These are phyloP conservation scores for Plutomurus gul DNA, from an alignment of 1,140 invertebrate genomes.

Conservation along the genomic window DNA sequence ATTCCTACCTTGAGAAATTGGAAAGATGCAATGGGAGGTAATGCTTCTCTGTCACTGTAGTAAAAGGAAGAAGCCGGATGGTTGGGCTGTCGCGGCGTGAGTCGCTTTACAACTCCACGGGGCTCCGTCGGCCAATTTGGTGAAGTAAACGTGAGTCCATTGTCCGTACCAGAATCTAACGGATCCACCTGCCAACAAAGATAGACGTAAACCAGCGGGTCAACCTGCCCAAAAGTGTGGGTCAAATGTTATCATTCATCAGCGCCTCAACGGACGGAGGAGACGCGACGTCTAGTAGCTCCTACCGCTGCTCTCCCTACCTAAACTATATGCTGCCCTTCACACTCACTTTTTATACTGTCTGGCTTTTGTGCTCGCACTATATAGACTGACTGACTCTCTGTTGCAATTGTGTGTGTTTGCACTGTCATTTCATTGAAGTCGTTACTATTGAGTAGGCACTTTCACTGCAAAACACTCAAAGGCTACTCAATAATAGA, in stretches of 20 bases:
- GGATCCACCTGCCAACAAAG: constrained; percentile 63
- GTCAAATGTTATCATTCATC: not conserved
- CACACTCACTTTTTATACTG: too few species aligned
- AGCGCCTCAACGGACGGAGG: not conserved
- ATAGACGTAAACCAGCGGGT: not conserved
- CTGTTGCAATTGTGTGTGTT: too few species aligned
- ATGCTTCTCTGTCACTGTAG: constrained; percentile 81
- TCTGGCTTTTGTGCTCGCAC: too few species aligned
- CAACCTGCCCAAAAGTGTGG: too few species aligned
- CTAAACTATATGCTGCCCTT: not conserved
- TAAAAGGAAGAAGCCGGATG: constrained; percentile 94
- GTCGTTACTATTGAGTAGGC: too few species aligned
- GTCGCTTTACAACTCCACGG: constrained; percentile 83
- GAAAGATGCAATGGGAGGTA: constrained; percentile 88
- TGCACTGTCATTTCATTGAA: too few species aligned
- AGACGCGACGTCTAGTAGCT: not conserved
- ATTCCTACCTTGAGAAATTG: constrained; percentile 80
- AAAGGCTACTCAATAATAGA: too few species aligned
- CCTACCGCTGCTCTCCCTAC: not conserved
- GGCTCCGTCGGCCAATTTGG: constrained; percentile 89
- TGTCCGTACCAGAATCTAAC: constrained; percentile 94
- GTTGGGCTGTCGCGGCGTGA: constrained; percentile 86
- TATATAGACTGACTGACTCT: too few species aligned
- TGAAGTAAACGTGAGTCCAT: constrained; percentile 94
- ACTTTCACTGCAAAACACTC: too few species aligned